Evolutionary conservation across 2,113 vertebrate species (phyloP).

Genomic region (Pseudorasbora parva): DNA sequence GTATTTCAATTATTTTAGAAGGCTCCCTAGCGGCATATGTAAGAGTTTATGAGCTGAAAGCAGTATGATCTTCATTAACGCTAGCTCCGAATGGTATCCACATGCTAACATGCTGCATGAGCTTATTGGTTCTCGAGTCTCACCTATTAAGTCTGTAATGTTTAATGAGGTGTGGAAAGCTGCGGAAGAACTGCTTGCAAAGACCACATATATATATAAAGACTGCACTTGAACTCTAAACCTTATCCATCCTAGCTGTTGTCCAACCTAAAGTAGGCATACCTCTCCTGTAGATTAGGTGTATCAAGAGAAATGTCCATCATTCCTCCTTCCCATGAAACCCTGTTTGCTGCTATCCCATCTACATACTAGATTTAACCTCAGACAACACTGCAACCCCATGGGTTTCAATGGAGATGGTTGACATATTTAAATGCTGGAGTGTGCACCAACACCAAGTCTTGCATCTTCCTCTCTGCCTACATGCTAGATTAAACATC

Average conservation of each 20-base stretch:
- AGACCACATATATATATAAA: background rate
- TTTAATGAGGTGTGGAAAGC: constrained; percentile 22
- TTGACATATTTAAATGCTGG: background rate
- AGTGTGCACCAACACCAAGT: background rate
- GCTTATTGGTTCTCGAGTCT: background rate
- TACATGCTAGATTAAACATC: no score
- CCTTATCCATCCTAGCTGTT: background rate
- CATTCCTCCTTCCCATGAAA: background rate
- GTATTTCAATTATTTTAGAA: constrained; percentile 32
- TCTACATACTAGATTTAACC: background rate
- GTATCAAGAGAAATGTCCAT: background rate
- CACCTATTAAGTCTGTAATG: constrained; percentile 5
- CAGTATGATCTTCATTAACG: constrained; percentile 42
- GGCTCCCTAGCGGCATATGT: constrained; percentile 9
- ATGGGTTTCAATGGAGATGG: background rate
- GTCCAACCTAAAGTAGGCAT: background rate
- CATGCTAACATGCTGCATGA: constrained; percentile 47
- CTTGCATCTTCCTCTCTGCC: background rate
- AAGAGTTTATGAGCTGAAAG: constrained; percentile 37
- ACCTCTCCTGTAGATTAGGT: background rate
- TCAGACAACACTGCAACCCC: background rate
- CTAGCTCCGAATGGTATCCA: background rate
- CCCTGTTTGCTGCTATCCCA: background rate
- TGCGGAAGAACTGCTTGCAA: background rate
- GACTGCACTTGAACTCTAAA: background rate